Evolutionary conservation across 2,888 invertebrate species (phyloP).

Genomic region (Byasa hedistus): DNA sequence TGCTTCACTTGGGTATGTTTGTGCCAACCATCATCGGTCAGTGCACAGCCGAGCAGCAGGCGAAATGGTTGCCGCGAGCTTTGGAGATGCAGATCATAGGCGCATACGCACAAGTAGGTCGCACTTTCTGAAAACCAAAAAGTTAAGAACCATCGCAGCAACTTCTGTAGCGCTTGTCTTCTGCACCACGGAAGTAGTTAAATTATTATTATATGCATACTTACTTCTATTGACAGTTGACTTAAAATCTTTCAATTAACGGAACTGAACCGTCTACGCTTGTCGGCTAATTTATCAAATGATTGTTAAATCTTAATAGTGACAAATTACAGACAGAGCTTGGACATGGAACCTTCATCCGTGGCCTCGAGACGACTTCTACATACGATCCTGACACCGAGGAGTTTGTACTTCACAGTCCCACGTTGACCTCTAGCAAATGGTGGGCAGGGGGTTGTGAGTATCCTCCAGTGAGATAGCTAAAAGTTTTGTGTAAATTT

Average conservation of each 20-base stretch:
- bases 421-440: conserved; percentile 92
- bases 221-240: too few relatives aligned
- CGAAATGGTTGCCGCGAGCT: conserved; percentile 89
- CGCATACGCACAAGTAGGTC: conserved; percentile 91
- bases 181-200: too few relatives aligned
- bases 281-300: too few relatives aligned
- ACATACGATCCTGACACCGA: conserved; percentile 91
- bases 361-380: conserved; percentile 95
- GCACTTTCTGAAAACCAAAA: too few relatives aligned
- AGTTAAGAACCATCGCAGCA: too few relatives aligned
- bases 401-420: conserved; percentile 93
- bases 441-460: conserved; percentile 98
- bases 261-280: too few relatives aligned
- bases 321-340: conserved; percentile 87
- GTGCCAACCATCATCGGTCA: conserved; percentile 93
- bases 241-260: too few relatives aligned
- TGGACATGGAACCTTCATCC: conserved; percentile 96
- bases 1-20: conserved; percentile 94
- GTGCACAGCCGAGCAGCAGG: conserved; percentile 91
- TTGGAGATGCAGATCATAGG: conserved; percentile 91
- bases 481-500: too few relatives aligned
- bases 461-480: conserved; percentile 52
- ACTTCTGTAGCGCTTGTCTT: too few relatives aligned
- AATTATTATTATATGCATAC: too few relatives aligned
- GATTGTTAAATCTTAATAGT: too few relatives aligned